A percentile compares a stretch with the other conserved stretches of the same genome.
Conservation (phyloP, 2,113 vertebrate species). For the Rhipidura dahli region DNA sequence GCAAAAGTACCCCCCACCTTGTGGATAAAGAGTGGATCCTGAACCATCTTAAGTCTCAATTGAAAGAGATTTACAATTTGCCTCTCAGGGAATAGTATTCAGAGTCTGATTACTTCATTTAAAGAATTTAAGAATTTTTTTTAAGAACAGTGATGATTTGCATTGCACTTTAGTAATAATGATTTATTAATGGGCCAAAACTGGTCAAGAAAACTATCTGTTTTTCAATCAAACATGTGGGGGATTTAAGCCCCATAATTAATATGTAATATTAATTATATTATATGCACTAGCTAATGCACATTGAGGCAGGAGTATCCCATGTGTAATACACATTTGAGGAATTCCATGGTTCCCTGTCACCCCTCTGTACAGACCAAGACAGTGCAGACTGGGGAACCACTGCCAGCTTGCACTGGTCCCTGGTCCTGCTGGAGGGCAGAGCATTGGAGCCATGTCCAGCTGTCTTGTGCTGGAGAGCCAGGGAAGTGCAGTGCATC, state of each 20-base stretch:
- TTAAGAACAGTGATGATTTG: neutral
- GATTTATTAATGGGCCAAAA: neutral
- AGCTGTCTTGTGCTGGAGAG: accelerated
- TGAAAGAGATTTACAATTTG: neutral
- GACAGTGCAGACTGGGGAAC: neutral
- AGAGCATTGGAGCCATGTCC: accelerated
- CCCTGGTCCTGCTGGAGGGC: neutral
- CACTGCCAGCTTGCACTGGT: neutral
- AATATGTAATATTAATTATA: neutral
- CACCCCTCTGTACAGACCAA: neutral
- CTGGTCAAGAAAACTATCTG: neutral
- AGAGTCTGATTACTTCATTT: neutral
- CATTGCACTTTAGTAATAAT: neutral
- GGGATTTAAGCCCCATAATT: neutral
- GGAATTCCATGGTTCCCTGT: neutral
- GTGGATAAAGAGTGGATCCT: neutral
- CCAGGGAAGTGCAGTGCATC: neutral
- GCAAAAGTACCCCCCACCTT: neutral
- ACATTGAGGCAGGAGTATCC: neutral
- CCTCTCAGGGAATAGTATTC: neutral
- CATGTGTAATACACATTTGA: accelerated
- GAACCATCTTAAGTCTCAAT: neutral
- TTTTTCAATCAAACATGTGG: neutral
- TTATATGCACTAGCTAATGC: neutral
- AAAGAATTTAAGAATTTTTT: neutral